Percentiles rank a stretch among this genome's conserved stretches.
These are phyloP conservation scores for Melanostoma scalare DNA, from an alignment of 2,888 invertebrate genomes.

Conservation along the genomic window DNA sequence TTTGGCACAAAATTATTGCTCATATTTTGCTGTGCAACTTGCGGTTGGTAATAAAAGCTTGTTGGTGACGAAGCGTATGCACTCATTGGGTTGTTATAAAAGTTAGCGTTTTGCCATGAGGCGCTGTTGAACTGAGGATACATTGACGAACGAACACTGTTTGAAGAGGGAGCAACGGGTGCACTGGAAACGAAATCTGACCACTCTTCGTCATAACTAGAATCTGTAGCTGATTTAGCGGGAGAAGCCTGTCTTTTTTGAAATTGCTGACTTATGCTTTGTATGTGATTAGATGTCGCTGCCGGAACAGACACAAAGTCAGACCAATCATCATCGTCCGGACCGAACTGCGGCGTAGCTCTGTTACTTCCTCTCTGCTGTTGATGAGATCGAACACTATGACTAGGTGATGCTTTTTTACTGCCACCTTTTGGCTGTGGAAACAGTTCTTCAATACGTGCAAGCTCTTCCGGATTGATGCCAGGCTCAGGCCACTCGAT, in stretches of 20 bases:
- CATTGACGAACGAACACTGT: constrained; percentile 44
- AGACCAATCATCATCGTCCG: constrained; percentile 84
- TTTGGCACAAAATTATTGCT: constrained; percentile 77
- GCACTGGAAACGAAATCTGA: constrained; percentile 84
- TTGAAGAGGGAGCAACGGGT: constrained; percentile 73
- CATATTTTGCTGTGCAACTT: constrained; percentile 67
- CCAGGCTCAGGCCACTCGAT: constrained; percentile 84
- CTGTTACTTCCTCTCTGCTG: constrained; percentile 74
- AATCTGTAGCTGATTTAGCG: constrained; percentile 37
- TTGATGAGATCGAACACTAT: constrained; percentile 75
- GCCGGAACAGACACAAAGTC: constrained; percentile 83
- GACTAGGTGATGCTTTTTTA: constrained; percentile 63
- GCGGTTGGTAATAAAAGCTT: constrained; percentile 57
- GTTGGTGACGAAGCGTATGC: constrained; percentile 75
- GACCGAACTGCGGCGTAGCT: constrained; percentile 27
- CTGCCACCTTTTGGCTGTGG: constrained; percentile 76
- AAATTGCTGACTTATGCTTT: constrained; percentile 63
- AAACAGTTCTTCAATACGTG: constrained; percentile 81
- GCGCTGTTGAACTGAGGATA: constrained; percentile 80
- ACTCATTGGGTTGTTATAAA: constrained; percentile 80
- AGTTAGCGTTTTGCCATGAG: constrained; percentile 81
- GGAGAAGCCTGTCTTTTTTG: constrained; percentile 70
- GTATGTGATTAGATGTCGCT: constrained; percentile 55
- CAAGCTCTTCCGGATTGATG: constrained; percentile 81
- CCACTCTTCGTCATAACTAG: constrained; percentile 83